phyloP scores from a whole-genome alignment of 2,888 invertebrate species.

The Epiblema foenella region DNA sequence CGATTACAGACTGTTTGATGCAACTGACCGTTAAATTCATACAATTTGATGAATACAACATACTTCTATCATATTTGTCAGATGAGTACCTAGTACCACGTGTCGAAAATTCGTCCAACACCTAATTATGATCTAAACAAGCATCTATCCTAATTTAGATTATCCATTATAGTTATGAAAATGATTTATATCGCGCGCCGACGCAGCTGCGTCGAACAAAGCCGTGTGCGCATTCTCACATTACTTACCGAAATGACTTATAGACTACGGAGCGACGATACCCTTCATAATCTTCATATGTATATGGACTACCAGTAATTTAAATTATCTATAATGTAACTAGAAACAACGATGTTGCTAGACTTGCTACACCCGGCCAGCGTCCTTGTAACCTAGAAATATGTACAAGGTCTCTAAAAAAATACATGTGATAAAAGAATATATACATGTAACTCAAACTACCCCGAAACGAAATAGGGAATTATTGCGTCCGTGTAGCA shows the following conservation, averaged over 20 bases:
- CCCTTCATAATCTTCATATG: no score
- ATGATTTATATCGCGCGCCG: constrained; percentile 71
- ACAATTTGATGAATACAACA: neutral
- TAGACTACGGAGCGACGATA: constrained; percentile 14
- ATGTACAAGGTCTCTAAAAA: no score
- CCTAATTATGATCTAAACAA: constrained; percentile 61
- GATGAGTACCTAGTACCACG: neutral
- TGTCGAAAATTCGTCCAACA: constrained; percentile 30
- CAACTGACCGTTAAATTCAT: neutral
- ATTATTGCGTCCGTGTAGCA: no score
- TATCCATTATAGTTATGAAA: constrained; percentile 59
- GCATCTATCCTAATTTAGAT: constrained; percentile 67
- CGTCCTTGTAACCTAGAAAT: no score
- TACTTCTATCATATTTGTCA: neutral
- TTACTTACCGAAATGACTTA: constrained; percentile 76
- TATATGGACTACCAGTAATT: constrained; percentile 17
- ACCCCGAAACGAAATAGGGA: no score
- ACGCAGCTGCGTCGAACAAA: constrained; percentile 71
- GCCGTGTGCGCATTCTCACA: constrained; percentile 69
- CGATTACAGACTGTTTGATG: no score
- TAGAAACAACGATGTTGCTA: no score
- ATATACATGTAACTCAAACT: no score
- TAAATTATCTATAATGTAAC: no score
- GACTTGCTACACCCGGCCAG: no score
- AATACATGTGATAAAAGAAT: no score